Percentiles rank a stretch among this genome's conserved stretches.
Conservation (phyloP, 1,140 invertebrate species). For the Lordiphosa stackelbergi region DNA sequence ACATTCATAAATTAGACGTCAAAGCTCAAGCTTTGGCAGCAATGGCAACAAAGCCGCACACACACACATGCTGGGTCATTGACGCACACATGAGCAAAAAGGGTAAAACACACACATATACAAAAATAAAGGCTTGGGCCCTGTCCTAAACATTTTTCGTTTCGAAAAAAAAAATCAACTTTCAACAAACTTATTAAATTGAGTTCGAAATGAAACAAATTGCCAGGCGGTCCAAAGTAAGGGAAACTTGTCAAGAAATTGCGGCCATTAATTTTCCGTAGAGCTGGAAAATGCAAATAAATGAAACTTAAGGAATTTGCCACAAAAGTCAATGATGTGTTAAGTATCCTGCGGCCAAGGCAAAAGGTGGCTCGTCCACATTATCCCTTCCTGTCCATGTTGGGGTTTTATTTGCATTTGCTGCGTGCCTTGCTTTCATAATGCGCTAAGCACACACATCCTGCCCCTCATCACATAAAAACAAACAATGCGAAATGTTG, state of each 20-base stretch:
- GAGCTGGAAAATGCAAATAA: conserved; percentile 46
- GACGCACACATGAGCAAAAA: conserved; percentile 33
- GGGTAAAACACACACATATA: conserved; percentile 62
- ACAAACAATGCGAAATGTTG: conserved; percentile 14
- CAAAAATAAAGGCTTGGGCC: conserved; percentile 7
- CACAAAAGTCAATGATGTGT: conserved; percentile 70
- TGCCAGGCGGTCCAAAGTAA: conserved; percentile 17
- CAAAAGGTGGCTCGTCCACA: conserved; percentile 19
- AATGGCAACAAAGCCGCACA: conserved; percentile 22
- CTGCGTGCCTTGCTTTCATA: conserved; percentile 54
- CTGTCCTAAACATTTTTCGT: background rate
- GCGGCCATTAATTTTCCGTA: conserved; percentile 43
- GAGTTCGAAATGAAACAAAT: conserved; percentile 50
- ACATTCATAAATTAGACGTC: conserved; percentile 71
- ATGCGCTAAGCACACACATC: conserved; percentile 23
- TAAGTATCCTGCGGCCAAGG: conserved; percentile 58
- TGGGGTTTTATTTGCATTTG: conserved; percentile 55
- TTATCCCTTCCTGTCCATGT: conserved; percentile 38
- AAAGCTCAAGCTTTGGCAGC: conserved; percentile 54
- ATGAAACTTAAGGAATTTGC: conserved; percentile 31
- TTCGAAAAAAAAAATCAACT: conserved; percentile 20
- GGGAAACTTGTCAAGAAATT: conserved; percentile 38
- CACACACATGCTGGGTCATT: conserved; percentile 3
- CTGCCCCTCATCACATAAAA: conserved; percentile 12
- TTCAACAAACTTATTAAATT: conserved; percentile 43